A percentile compares a stretch with the other conserved stretches of the same genome.
phyloP scores from a whole-genome alignment of 37 sponge, comb jelly and placozoan species.

The Ephydatia muelleri region DNA sequence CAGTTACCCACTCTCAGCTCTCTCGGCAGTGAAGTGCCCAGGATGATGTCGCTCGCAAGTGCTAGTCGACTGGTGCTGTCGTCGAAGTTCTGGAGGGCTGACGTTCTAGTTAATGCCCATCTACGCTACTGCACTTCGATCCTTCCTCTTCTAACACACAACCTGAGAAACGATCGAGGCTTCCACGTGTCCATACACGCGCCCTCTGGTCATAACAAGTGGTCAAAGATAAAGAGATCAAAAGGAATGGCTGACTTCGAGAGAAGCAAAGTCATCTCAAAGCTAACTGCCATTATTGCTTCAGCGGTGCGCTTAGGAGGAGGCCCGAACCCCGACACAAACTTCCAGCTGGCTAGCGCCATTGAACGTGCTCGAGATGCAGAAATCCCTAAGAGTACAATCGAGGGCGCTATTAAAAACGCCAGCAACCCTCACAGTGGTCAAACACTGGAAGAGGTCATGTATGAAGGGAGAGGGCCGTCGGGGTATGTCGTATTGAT shows the following conservation, averaged over 20 bases:
- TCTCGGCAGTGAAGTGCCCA: no score
- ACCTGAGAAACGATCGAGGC: background rate
- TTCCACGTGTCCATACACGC: no score
- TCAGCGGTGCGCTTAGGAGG: slow-evolving; percentile 46
- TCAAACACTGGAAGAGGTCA: slow-evolving; percentile 3
- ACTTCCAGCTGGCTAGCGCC: slow-evolving; percentile 31
- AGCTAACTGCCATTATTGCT: slow-evolving; percentile 16
- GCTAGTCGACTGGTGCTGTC: no score
- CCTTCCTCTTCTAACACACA: background rate
- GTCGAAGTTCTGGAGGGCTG: no score
- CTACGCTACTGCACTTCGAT: no score
- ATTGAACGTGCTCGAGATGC: slow-evolving; percentile 36
- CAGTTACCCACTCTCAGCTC: no score
- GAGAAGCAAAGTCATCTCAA: slow-evolving; percentile 29
- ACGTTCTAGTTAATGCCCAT: no score
- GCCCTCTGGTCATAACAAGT: slow-evolving; percentile 77
- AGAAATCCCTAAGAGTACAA: slow-evolving; percentile 46
- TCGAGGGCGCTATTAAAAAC: slow-evolving; percentile 31
- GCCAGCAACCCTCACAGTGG: slow-evolving; percentile 1
- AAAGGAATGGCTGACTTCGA: slow-evolving; percentile 55
- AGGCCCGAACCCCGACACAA: slow-evolving; percentile 46
- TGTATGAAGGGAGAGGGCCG: slow-evolving; percentile 52
- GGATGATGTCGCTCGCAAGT: no score
- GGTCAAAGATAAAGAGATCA: slow-evolving; percentile 76
- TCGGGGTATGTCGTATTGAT: slow-evolving; percentile 56